Conservation (phyloP, 37 sponge, comb jelly and placozoan species). For the Halichondria panicea region DNA sequence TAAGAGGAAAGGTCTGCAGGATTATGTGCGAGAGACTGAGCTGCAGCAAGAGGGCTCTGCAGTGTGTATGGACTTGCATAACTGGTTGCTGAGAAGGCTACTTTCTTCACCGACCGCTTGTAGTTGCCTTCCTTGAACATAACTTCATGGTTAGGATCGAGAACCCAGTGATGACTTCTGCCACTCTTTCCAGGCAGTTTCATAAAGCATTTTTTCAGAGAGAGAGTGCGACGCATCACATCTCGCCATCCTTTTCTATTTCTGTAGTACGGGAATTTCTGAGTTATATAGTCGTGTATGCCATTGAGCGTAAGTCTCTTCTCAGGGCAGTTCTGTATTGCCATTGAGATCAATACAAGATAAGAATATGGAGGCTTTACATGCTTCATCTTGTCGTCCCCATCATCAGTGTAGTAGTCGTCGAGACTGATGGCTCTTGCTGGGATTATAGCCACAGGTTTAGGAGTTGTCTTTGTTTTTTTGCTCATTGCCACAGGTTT, state of each 20-base stretch:
- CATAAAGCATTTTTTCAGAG: slow-evolving; percentile 93
- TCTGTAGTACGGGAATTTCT: slow-evolving; percentile 91
- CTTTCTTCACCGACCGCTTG: slow-evolving; percentile 67
- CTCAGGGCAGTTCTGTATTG: slow-evolving; percentile 79
- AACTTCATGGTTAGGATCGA: slow-evolving; percentile 85
- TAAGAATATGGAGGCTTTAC: slow-evolving; percentile 94
- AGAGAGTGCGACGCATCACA: slow-evolving; percentile 92
- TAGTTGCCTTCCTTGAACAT: slow-evolving; percentile 92
- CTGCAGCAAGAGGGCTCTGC: slow-evolving; percentile 24
- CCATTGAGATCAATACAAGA: slow-evolving; percentile 93
- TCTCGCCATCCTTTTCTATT: slow-evolving; percentile 94
- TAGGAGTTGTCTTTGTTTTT: slow-evolving; percentile 58
- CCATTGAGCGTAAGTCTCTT: slow-evolving; percentile 88
- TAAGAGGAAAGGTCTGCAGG: not conserved
- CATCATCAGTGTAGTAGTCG: slow-evolving; percentile 50
- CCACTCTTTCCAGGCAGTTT: slow-evolving; percentile 92
- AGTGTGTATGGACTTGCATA: slow-evolving; percentile 3
- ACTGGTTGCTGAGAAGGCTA: slow-evolving; percentile 26
- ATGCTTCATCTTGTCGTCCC: slow-evolving; percentile 57
- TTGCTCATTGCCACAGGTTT: slow-evolving; percentile 75
- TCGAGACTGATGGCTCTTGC: slow-evolving; percentile 73
- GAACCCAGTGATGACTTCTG: slow-evolving; percentile 92
- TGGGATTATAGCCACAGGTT: slow-evolving; percentile 76
- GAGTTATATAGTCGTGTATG: slow-evolving; percentile 90
- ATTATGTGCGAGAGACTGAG: not conserved